These are phyloP conservation scores for Anser brachyrhynchus DNA, from an alignment of 2,113 vertebrate genomes.

Conservation along the genomic window DNA sequence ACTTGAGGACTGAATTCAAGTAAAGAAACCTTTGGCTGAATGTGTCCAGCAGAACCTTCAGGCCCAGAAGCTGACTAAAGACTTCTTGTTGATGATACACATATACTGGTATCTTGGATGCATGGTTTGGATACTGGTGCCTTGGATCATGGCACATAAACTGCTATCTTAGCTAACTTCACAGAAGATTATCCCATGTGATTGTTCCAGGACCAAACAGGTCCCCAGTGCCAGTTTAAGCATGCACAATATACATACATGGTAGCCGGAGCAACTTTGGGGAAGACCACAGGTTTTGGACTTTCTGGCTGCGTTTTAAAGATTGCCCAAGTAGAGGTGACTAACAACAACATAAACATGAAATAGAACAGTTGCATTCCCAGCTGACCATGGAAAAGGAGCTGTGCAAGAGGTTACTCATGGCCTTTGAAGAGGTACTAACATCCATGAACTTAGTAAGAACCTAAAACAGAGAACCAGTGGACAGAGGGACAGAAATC, in stretches of 20 bases:
- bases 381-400: not conserved
- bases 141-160: not conserved
- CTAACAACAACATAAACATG: not conserved
- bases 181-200: not conserved
- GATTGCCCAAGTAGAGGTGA: not conserved
- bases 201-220: not conserved
- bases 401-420: not conserved
- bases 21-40: accelerated
- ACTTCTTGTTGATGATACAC: not conserved
- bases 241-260: accelerated
- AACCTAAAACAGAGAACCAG: not conserved
- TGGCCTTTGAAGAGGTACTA: not conserved
- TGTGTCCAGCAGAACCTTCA: not conserved
- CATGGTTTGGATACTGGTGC: not conserved
- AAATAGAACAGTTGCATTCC: not conserved
- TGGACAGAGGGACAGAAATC: not conserved
- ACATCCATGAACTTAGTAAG: not conserved
- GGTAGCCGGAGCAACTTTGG: not conserved
- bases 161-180: not conserved
- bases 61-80: not conserved
- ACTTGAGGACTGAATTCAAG: not conserved
- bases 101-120: not conserved
- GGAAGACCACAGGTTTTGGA: not conserved
- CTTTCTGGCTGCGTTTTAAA: not conserved
- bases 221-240: not conserved